Evolutionary conservation across 2,113 vertebrate genomes (phyloP).

Genomic region (Pithys albifrons): DNA sequence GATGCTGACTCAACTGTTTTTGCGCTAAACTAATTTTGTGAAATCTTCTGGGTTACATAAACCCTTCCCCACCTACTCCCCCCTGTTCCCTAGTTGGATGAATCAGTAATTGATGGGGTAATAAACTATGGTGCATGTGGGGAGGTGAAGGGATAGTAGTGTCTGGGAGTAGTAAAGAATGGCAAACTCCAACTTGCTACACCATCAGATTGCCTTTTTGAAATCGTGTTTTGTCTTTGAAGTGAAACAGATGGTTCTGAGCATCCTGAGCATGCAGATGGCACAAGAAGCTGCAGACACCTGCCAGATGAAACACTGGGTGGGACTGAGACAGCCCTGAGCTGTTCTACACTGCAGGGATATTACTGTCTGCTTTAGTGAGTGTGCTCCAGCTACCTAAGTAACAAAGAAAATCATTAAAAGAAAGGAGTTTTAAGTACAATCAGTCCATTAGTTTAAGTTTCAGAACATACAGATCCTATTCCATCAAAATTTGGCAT

Average conservation of each 20-base stretch:
- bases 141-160: not conserved
- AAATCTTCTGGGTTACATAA: conserved; percentile 37
- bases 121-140: not conserved
- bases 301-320: conserved; percentile 9
- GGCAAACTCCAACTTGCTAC: not conserved
- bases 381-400: not conserved
- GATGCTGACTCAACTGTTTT: conserved; percentile 46
- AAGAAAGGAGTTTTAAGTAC: not conserved
- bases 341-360: not conserved
- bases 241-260: not conserved
- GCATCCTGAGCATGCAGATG: not conserved
- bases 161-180: not conserved
- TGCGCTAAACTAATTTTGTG: not conserved
- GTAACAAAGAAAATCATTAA: conserved; percentile 8
- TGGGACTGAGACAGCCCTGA: not conserved
- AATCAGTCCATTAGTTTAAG: not conserved
- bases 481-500: not conserved
- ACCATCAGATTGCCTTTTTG: not conserved
- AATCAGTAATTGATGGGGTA: not conserved
- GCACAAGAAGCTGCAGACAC: not conserved
- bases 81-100: not conserved
- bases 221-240: not conserved
- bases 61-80: not conserved
- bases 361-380: not conserved
- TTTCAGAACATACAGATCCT: not conserved